Evolutionary conservation across 2,797 vertebrate species (phyloP).

Genomic region (Xerus rutilus): DNA sequence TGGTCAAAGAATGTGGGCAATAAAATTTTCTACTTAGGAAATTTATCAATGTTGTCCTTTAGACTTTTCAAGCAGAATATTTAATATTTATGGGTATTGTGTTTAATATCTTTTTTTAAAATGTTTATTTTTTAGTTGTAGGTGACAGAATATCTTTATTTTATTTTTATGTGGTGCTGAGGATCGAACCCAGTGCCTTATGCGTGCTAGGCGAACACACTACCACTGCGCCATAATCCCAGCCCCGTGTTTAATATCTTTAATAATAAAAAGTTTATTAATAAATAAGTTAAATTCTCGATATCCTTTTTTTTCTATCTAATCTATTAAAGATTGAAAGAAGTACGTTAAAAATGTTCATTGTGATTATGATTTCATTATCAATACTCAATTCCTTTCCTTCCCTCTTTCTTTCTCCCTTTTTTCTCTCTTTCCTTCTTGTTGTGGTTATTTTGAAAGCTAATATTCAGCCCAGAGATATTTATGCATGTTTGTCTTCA

Average conservation of each 20-base stretch:
- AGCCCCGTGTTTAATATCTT: no score
- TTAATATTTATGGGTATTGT: not conserved
- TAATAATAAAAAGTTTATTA: slow-evolving; percentile 40
- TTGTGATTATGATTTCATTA: slow-evolving; percentile 1
- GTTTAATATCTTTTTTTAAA: not conserved
- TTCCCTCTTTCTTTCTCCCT: not conserved
- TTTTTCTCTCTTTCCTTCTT: not conserved
- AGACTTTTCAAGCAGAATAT: slow-evolving; percentile 46
- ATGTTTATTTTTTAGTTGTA: no score
- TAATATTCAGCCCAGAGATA: slow-evolving; percentile 31
- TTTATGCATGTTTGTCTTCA: slow-evolving; percentile 25
- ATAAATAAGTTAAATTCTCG: slow-evolving; percentile 43
- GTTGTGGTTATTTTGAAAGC: slow-evolving; percentile 44
- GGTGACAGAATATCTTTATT: no score
- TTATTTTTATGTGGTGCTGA: no score
- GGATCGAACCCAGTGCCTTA: no score
- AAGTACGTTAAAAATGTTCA: slow-evolving; percentile 15
- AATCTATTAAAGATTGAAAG: slow-evolving; percentile 14
- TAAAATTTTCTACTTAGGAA: slow-evolving; percentile 36
- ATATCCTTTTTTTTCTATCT: slow-evolving; percentile 19
- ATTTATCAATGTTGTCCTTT: slow-evolving; percentile 37
- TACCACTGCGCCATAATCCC: no score
- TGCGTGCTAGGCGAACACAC: no score
- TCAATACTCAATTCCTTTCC: not conserved
- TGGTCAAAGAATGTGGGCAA: slow-evolving; percentile 1